Base-by-base conservation (phyloP, 2,797 vertebrate species). In the Danio choprae region DNA sequence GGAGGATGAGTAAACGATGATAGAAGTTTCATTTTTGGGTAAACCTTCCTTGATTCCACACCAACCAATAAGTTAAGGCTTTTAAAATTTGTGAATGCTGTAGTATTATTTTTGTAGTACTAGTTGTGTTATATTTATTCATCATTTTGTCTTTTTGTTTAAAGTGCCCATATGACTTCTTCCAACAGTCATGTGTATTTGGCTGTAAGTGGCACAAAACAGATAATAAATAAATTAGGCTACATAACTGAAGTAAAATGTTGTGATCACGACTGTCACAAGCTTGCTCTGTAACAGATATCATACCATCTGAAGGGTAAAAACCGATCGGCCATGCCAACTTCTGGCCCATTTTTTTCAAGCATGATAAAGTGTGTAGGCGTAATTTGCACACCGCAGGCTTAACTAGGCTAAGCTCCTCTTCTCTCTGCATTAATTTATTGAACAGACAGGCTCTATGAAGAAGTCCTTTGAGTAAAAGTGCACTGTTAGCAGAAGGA, bases 381-480 rank as follows among this genome's bases (percentile, higher is more conserved):
- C 4, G 3, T 76, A 44, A 53, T 64, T 43, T 41, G 48, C 48
- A 55, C 18, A 76, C 13, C 40, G 43, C 43, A 22, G 2, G n/a
- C 43, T 46, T 59, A 78, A 59, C 53, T 20, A 77, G 29, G 53
- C 64, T 48, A 69, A 40, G 65, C 41, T 43, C 29, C 65, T 38
- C 43, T 69, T 59, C 22, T 20, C 64, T 22, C 13, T 44, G 41
- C 43, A n/a, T 55, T 69, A 40, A 60, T 40, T 69, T 69, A 78
- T 50, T 78, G 43, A 69, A 69, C 22, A 68, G 40, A 73, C 74
- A 63, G 77, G 38, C 77, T 77, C 55, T 38, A 46, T 18, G 59
- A 43, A 56, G 73, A 29, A 22, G 59, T 85, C 55, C 20, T 82
- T 64, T 69, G 62, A 80, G 73, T 58, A 77, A 74, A 84, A 82